Base-by-base conservation (phyloP, 2,888 invertebrate species). In the Lithosia quadra region DNA sequence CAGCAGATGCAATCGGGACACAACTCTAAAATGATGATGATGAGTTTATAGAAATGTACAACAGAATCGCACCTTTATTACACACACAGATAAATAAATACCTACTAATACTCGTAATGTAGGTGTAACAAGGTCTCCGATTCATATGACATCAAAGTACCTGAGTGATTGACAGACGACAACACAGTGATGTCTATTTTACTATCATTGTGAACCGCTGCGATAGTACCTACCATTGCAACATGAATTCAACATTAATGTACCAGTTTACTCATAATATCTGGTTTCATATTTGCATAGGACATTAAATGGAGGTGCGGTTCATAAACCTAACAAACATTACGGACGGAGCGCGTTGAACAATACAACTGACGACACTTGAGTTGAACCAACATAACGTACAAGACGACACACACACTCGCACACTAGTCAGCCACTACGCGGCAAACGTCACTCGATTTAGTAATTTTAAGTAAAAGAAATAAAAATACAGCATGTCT, bases 131-230 rank as follows among this genome's bases (percentile, higher is more conserved):
- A 56, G 53, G 56, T 43, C 55, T 43, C 18, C 36, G n/a, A 28
- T 5, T 28, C 28, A 36, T 56, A 24, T 13, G 56, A 21, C 24
- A 21, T 55, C 56, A 28, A 28, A 61, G 56, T 15, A 22, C n/a
- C n/a, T n/a, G n/a, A 62, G 18, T 62, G 43, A 67, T 67, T 63
- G 62, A 63, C 57, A 49, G 5, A 1, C 57, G 67, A 63, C 67
- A 67, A 34, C 56, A 49, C 43, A 67, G 63, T 63, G 36, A 57
- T 39, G 53, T 21, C 11, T 33, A 28, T 53, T 21, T n/a, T 5
- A 15, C 57, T 43, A 58, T 62, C 33, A 62, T 62, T 33, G 39
- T 62, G 43, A 18, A 3, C 62, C 5, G 34, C 34, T 57, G 24
- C 57, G 15, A 62, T 28, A 57, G 28, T 36, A 21, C n/a, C 11